Percentiles rank a stretch among this genome's conserved stretches.
phyloP scores from a whole-genome alignment of 1,140 invertebrate genomes.

The Centruroides vittatus region DNA sequence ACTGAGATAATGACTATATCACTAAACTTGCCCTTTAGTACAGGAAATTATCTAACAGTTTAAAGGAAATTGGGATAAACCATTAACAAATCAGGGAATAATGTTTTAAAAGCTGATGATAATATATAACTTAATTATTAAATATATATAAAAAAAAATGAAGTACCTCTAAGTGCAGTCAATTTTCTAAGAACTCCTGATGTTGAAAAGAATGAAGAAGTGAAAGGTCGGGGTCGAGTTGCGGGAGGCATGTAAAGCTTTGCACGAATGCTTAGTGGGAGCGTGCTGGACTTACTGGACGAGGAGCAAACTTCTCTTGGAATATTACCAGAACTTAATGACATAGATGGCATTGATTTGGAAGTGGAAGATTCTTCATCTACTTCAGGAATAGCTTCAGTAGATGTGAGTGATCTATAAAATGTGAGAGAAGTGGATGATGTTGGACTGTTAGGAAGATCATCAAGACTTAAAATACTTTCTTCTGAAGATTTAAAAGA shows the following conservation, averaged over 20 bases:
- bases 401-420: constrained; percentile 13
- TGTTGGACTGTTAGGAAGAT: constrained; percentile 8
- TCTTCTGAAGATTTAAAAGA: constrained; percentile 19
- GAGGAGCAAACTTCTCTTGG: constrained; percentile 8
- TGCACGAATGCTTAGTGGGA: constrained; percentile 10
- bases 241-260: constrained; percentile 6
- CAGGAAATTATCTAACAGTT: too few relatives aligned
- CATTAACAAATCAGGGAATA: too few relatives aligned
- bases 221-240: constrained; percentile 6
- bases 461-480: constrained; percentile 16
- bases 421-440: constrained; percentile 9
- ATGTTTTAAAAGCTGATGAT: too few relatives aligned
- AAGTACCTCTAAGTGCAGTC: constrained; percentile 14
- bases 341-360: constrained; percentile 7
- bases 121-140: too few relatives aligned
- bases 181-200: constrained; percentile 19
- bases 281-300: constrained; percentile 12
- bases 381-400: constrained; percentile 20
- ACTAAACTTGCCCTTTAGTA: too few relatives aligned
- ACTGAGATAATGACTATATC: too few relatives aligned
- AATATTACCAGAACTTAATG: constrained; percentile 15
- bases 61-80: too few relatives aligned
- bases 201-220: constrained; percentile 19
- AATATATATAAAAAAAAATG: background rate
- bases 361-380: constrained; percentile 10